Base-by-base conservation (phyloP, 2,797 vertebrate species). In the Coendou prehensilis region DNA sequence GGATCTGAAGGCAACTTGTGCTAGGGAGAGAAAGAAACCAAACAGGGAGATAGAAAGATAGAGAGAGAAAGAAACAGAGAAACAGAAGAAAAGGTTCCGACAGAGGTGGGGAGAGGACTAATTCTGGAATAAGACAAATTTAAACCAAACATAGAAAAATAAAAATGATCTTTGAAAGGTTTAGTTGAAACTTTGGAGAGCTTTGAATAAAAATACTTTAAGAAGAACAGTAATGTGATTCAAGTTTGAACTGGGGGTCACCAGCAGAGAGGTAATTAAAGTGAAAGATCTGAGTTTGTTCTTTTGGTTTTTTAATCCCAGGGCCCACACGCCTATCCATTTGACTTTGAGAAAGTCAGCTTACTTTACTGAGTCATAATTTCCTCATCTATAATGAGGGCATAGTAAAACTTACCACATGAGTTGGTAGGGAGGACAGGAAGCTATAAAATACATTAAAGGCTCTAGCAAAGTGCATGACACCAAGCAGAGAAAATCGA, bases 1-100 rank as follows among this genome's bases (percentile, higher is more conserved):
- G 20, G 61, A 92, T 30, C 78, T 97, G 91, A 96, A n/a, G 95
- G 33, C 89, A 97, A 30, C 76, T 80, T 54, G 30, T 52, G 80
- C 33, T 88, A 59, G 23, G 86, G 61, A 71, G 96, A 71, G 57
- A 87, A 10, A 50, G 7, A 30, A 33, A 76, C 9, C 47, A 56
- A 47, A n/a, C 5, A 69, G 7, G 28, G 5, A 76, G 26, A 56
- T 2, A 81, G 6, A 79, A 30, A 33, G 0, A 61, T 0, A 97
- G 91, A 91, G 28, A 75, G 75, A 89, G 87, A 92, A 4, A 41
- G 73, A 78, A n/a, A 88, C 50, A 52, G 23, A 61, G 6, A 28
- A 1, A 80, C 83, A 81, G 18, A 56, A 7, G 17, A 28, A 47
- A 30, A 78, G 18, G 89, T 33, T 73, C 8, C 85, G 78, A 45